These are phyloP conservation scores for Malurus leucopterus DNA, from an alignment of 2,797 vertebrate genomes.

Conservation along the genomic window DNA sequence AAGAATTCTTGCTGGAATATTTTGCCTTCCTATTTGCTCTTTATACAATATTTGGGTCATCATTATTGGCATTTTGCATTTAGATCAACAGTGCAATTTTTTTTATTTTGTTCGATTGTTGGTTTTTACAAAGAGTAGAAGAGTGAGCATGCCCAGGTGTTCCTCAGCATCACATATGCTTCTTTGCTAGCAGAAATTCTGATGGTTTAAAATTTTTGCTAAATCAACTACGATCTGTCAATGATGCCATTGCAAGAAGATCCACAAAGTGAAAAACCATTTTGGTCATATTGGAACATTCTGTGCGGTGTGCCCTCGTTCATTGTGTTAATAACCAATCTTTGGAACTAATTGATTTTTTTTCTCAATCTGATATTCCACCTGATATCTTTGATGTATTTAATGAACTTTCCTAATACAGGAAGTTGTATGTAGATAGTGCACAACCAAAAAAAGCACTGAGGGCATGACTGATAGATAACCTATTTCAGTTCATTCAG, in stretches of 20 bases:
- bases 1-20: not conserved
- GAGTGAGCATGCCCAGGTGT: not conserved
- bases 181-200: not conserved
- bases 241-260: not conserved
- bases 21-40: not conserved
- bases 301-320: rapidly evolving
- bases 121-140: not conserved
- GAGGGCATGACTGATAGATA: not conserved
- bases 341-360: not conserved
- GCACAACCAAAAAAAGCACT: not conserved
- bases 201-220: not conserved
- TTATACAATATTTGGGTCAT: not conserved
- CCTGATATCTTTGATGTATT: not conserved
- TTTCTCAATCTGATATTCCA: not conserved
- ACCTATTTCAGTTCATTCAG: not conserved
- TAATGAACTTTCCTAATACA: not conserved
- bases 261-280: not conserved
- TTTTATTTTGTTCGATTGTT: not conserved
- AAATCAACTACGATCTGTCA: not conserved
- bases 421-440: not conserved
- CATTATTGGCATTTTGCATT: not conserved
- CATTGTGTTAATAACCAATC: not conserved
- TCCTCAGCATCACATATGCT: not conserved
- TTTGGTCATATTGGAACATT: not conserved
- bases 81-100: not conserved